A percentile compares a stretch with the other conserved stretches of the same genome.
These are phyloP conservation scores for Octonoba sinensis DNA, from an alignment of 2,888 invertebrate species.

Conservation along the genomic window DNA sequence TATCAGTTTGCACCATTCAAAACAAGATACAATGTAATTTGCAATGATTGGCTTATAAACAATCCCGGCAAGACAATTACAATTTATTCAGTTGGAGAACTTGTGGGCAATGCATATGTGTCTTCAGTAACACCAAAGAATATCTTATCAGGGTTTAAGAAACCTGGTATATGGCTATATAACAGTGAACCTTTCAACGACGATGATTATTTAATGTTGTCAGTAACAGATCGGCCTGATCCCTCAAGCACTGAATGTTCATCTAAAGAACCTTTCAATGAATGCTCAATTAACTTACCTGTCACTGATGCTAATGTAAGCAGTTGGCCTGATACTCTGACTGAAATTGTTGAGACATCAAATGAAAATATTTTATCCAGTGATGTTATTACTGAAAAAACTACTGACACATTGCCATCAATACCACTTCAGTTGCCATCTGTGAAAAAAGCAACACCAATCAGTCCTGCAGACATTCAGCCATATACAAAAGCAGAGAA, in stretches of 20 bases:
- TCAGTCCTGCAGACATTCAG: constrained; percentile 9
- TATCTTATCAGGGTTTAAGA: constrained; percentile 1
- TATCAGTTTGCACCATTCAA: constrained; percentile 15
- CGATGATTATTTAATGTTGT: not conserved
- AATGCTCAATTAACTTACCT: not conserved
- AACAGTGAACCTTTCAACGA: constrained; percentile 1
- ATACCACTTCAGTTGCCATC: not conserved
- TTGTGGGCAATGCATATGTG: not conserved
- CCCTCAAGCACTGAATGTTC: not conserved
- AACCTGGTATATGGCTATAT: not conserved
- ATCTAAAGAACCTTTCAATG: not conserved
- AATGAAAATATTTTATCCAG: not conserved
- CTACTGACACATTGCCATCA: not conserved
- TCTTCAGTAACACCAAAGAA: not conserved
- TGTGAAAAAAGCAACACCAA: not conserved
- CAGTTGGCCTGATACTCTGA: constrained; percentile 1
- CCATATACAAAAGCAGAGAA: constrained; percentile 1
- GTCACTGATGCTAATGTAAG: constrained; percentile 1
- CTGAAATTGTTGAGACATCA: not conserved
- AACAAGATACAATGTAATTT: constrained; percentile 6
- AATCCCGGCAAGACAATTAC: constrained; percentile 13
- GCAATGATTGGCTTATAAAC: constrained; percentile 12
- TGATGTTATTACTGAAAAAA: not conserved
- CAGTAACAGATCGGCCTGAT: not conserved
- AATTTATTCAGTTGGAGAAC: no score